phyloP scores from a whole-genome alignment of 2,888 invertebrate genomes.

The Lithophane leautieri region DNA sequence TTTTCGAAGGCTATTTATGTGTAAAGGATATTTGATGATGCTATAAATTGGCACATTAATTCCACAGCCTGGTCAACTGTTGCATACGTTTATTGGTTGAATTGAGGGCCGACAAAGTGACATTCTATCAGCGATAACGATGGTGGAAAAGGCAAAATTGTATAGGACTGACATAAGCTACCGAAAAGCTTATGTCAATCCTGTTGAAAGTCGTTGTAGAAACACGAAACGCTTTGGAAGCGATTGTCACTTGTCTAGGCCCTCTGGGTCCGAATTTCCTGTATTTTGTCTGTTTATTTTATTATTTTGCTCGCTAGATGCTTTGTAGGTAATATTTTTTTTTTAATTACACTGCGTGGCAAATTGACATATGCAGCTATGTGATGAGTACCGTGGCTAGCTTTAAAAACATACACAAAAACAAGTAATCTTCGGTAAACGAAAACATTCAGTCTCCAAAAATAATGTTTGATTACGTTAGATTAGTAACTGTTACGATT shows the following conservation, averaged over 20 bases:
- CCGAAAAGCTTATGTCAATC: no score
- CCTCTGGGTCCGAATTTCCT: background rate
- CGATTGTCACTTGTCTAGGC: no score
- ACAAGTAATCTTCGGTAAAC: background rate
- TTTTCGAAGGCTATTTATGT: background rate
- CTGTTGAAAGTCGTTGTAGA: no score
- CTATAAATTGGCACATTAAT: background rate
- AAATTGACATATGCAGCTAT: background rate
- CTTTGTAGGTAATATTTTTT: no score
- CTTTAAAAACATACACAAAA: background rate
- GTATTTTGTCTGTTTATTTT: background rate
- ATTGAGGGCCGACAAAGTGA: no score
- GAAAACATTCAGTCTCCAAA: background rate
- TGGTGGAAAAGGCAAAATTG: no score
- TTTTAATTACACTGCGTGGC: no score
- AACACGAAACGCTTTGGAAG: no score
- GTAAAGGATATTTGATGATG: background rate
- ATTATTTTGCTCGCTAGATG: no score
- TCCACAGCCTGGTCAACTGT: slow-evolving; percentile 1
- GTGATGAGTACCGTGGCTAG: background rate
- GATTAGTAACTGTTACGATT: background rate
- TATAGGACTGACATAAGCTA: no score
- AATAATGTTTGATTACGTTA: background rate
- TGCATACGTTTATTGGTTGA: slow-evolving; percentile 15
- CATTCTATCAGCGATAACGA: no score